Percentiles rank a stretch among this genome's conserved stretches.
These are phyloP conservation scores for Trematocara unimaculatum DNA, from an alignment of 2,113 vertebrate genomes.

Conservation along the genomic window DNA sequence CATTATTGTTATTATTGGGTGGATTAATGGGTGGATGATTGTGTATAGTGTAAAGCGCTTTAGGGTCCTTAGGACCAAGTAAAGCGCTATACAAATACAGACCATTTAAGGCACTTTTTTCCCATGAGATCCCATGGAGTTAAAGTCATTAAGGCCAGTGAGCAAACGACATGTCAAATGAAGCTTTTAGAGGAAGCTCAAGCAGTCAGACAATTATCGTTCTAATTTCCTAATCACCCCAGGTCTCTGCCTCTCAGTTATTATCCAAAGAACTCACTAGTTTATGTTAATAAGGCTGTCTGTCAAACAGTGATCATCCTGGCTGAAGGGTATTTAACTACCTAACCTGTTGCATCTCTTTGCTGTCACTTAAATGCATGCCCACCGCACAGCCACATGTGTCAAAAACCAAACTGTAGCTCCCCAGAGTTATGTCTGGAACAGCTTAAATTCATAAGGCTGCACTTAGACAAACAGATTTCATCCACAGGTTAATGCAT, in stretches of 20 bases:
- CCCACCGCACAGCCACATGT: background rate
- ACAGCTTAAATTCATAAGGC: background rate
- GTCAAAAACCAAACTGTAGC: background rate
- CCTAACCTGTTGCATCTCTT: background rate
- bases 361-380: background rate
- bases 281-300: background rate
- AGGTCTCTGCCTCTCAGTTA: background rate
- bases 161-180: slow-evolving; percentile 9
- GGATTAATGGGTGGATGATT: too few species aligned
- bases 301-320: background rate
- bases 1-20: too few species aligned
- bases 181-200: slow-evolving; percentile 27
- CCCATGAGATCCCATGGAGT: background rate
- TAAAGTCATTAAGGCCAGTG: slow-evolving; percentile 11
- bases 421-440: background rate
- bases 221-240: slow-evolving; percentile 2
- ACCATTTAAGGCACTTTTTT: background rate
- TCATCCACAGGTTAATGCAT: background rate
- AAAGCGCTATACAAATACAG: too few species aligned
- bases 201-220: slow-evolving; percentile 3
- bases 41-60: too few species aligned
- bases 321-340: background rate
- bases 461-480: background rate
- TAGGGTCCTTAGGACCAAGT: too few species aligned
- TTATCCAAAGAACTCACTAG: background rate